Evolutionary conservation across 2,888 invertebrate genomes (phyloP).

Genomic region (Cosmopolites sordidus): DNA sequence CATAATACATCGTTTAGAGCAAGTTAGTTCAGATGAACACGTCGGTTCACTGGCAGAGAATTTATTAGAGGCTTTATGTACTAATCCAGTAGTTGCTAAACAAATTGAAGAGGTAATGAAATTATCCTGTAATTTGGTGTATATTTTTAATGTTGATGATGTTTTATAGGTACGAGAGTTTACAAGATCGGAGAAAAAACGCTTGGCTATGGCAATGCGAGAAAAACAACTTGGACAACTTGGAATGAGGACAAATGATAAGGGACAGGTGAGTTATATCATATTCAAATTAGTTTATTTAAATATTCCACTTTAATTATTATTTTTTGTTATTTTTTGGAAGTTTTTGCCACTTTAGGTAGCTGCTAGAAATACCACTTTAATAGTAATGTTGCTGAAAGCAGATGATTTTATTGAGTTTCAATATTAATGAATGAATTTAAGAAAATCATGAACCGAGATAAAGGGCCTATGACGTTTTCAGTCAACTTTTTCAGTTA

Average conservation of each 20-base stretch:
- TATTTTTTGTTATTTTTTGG: background rate
- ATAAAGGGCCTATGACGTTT: too few species aligned
- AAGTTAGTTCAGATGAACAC: conserved; percentile 95
- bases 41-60: conserved; percentile 97
- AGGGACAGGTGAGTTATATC: conserved; percentile 80
- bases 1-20: conserved; percentile 93
- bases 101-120: conserved; percentile 67
- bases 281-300: background rate
- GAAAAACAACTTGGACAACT: conserved; percentile 93
- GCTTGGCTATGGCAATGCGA: conserved; percentile 95
- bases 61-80: conserved; percentile 78
- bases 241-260: conserved; percentile 94
- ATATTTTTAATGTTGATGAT: background rate
- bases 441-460: too few species aligned
- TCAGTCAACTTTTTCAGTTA: too few species aligned
- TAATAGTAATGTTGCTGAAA: too few species aligned
- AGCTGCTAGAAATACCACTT: too few species aligned
- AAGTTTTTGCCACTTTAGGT: too few species aligned
- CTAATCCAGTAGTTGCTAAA: conserved; percentile 72
- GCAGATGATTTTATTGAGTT: too few species aligned
- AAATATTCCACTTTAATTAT: background rate
- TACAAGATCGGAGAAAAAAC: conserved; percentile 93
- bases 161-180: conserved; percentile 73
- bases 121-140: background rate
- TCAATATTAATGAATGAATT: too few species aligned